phyloP scores from a whole-genome alignment of 2,888 invertebrate species.

The Dorcus hopei region DNA sequence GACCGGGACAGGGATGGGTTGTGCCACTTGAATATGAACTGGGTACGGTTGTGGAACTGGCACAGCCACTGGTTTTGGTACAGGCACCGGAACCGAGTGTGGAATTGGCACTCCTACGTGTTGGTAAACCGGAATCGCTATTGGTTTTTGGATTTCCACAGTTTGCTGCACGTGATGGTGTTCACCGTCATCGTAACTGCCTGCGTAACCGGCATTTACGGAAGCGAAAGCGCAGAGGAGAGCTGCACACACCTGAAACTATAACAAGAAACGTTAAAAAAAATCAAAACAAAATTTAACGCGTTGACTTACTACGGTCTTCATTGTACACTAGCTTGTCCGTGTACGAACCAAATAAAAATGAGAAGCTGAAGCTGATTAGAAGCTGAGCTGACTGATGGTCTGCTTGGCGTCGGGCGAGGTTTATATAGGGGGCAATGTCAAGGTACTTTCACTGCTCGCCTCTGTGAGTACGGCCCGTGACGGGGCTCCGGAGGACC shows the following conservation, averaged over 20 bases:
- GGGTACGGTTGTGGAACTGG: slow-evolving; percentile 68
- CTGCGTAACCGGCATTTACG: slow-evolving; percentile 18
- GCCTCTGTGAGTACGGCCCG: slow-evolving; percentile 22
- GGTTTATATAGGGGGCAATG: slow-evolving; percentile 36
- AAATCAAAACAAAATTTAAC: neutral
- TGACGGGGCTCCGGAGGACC: neutral
- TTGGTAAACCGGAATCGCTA: slow-evolving; percentile 54
- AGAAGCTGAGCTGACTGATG: slow-evolving; percentile 33
- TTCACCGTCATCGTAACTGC: slow-evolving; percentile 28
- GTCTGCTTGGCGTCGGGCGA: slow-evolving; percentile 29
- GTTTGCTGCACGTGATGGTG: slow-evolving; percentile 53
- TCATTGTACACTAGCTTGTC: slow-evolving; percentile 42
- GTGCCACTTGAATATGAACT: slow-evolving; percentile 65
- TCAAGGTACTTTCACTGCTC: slow-evolving; percentile 38
- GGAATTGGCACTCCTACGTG: slow-evolving; percentile 51
- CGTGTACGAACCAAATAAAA: neutral
- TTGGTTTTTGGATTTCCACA: slow-evolving; percentile 66
- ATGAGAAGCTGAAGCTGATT: neutral
- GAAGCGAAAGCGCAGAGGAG: slow-evolving; percentile 17
- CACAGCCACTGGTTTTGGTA: slow-evolving; percentile 66
- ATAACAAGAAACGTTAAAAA: neutral
- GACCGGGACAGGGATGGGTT: slow-evolving; percentile 66
- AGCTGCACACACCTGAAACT: slow-evolving; percentile 16
- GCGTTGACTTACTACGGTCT: slow-evolving; percentile 41
- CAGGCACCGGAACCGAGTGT: slow-evolving; percentile 57